A percentile compares a stretch with the other conserved stretches of the same genome.
Conservation (phyloP, 2,888 invertebrate genomes). For the Drosophila yooni region DNA sequence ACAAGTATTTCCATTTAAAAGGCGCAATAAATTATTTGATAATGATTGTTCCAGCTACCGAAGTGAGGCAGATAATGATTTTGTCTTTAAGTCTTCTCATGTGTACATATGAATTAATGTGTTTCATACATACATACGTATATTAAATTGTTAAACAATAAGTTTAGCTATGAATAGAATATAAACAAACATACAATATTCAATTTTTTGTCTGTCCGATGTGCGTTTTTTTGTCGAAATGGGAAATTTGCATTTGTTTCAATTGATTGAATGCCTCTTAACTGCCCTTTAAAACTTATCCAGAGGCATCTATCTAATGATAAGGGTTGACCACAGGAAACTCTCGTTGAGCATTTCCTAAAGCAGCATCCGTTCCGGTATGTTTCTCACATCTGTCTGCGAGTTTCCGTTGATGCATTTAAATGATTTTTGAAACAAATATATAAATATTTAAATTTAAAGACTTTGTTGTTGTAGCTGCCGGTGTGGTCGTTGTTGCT, state of each 20-base stretch:
- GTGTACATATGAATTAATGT: background rate
- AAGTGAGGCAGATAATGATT: background rate
- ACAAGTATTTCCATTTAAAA: too few species aligned
- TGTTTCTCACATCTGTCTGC: conserved; percentile 38
- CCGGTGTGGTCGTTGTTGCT: conserved; percentile 4
- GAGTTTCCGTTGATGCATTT: conserved; percentile 36
- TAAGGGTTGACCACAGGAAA: conserved; percentile 47
- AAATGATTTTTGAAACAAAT: conserved; percentile 34
- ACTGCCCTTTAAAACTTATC: background rate
- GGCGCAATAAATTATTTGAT: background rate
- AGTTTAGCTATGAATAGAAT: background rate
- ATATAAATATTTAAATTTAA: conserved; percentile 15
- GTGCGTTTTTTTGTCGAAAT: background rate
- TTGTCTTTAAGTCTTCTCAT: background rate
- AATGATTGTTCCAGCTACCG: background rate
- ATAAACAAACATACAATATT: background rate
- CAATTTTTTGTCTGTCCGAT: background rate
- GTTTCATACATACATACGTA: background rate
- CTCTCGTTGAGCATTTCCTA: conserved; percentile 42
- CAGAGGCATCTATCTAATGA: background rate
- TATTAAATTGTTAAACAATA: background rate
- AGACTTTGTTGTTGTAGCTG: conserved; percentile 9
- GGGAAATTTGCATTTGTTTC: conserved; percentile 1
- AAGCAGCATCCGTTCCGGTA: conserved; percentile 48
- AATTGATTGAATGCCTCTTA: background rate